phyloP scores from a whole-genome alignment of 1,140 invertebrate genomes.

The Monochamus saltuarius region DNA sequence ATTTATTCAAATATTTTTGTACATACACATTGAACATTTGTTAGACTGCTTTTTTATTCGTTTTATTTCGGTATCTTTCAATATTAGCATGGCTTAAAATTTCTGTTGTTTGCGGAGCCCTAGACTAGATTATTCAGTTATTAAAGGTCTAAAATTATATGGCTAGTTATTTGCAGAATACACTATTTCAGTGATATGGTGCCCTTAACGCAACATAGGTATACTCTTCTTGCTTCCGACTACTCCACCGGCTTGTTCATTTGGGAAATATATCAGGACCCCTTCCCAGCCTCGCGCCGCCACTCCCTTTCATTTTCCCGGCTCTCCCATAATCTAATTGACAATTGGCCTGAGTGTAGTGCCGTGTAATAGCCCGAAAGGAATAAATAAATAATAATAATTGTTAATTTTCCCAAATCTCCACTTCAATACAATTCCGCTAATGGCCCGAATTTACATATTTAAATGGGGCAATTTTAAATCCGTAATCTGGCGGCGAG shows the following conservation, averaged over 20 bases:
- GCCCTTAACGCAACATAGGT: too few species aligned
- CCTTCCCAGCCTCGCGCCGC: slow-evolving; percentile 5
- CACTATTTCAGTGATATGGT: too few species aligned
- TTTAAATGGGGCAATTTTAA: slow-evolving; percentile 33
- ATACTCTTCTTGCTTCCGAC: background rate
- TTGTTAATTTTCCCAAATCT: slow-evolving; percentile 27
- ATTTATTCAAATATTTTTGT: too few species aligned
- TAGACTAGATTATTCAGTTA: too few species aligned
- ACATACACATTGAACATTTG: too few species aligned
- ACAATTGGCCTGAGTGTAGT: background rate
- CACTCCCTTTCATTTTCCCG: background rate
- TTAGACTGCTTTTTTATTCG: too few species aligned
- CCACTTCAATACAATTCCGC: slow-evolving; percentile 30
- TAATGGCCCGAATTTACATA: slow-evolving; percentile 31
- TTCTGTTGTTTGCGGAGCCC: too few species aligned
- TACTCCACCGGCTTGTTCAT: background rate
- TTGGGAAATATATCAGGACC: background rate
- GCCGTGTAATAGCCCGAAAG: slow-evolving; percentile 11
- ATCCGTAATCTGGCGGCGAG: slow-evolving; percentile 29
- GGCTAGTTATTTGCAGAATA: too few species aligned
- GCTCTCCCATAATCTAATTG: background rate
- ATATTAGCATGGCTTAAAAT: too few species aligned
- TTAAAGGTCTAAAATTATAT: too few species aligned
- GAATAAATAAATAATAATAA: slow-evolving; percentile 28
- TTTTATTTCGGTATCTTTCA: too few species aligned